Conservation (phyloP, 2,113 vertebrate genomes). For the Equus quagga region DNA sequence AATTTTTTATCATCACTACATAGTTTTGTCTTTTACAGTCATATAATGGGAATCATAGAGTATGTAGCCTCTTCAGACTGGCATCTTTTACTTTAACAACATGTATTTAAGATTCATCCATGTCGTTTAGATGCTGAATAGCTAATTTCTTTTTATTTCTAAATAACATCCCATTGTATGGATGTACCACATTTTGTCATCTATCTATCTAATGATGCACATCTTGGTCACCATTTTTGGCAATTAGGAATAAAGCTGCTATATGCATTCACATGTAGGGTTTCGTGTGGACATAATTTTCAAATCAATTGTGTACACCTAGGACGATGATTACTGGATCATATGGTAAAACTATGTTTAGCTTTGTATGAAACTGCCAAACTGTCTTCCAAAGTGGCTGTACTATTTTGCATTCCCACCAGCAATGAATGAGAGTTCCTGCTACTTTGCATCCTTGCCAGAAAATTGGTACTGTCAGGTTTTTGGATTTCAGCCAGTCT, state of each 20-base stretch:
- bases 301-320: neutral
- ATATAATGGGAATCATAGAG: neutral
- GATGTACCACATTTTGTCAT: neutral
- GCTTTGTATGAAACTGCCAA: neutral
- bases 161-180: neutral
- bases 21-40: neutral
- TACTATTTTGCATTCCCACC: neutral
- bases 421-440: neutral
- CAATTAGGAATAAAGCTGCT: neutral
- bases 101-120: neutral
- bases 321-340: neutral
- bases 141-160: neutral
- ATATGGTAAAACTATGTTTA: conserved; percentile 7
- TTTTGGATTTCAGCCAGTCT: neutral
- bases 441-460: neutral
- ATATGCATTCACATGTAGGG: neutral
- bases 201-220: neutral
- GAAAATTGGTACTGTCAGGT: neutral
- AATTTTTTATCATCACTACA: neutral
- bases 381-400: neutral
- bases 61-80: neutral
- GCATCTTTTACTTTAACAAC: conserved; percentile 1
- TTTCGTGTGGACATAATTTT: neutral
- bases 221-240: neutral
- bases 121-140: neutral